These are phyloP conservation scores for Petaurus breviceps DNA, from an alignment of 2,113 vertebrate genomes.

Conservation along the genomic window DNA sequence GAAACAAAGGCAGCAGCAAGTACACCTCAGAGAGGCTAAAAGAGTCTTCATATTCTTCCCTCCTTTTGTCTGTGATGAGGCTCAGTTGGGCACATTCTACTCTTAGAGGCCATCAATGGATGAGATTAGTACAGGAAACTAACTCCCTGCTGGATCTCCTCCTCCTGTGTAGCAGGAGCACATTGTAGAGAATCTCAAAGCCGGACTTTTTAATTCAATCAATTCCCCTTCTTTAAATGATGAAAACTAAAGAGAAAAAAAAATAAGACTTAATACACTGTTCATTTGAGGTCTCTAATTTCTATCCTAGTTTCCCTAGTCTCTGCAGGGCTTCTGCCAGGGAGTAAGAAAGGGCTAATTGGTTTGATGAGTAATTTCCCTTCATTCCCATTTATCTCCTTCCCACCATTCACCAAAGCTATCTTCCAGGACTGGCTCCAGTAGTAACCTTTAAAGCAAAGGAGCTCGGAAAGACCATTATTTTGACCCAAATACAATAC, in stretches of 20 bases:
- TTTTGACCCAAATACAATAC: neutral
- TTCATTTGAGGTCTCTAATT: fast-evolving
- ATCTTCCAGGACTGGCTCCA: neutral
- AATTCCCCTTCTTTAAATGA: neutral
- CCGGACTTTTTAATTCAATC: neutral
- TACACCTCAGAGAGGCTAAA: neutral
- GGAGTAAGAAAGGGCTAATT: neutral
- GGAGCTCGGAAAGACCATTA: neutral
- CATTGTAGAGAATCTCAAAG: neutral
- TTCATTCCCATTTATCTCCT: neutral
- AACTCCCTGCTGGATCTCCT: neutral
- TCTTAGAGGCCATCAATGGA: neutral
- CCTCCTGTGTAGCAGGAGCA: fast-evolving
- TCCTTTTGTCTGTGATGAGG: neutral
- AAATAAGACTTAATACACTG: no score
- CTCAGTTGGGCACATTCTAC: neutral
- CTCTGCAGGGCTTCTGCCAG: neutral
- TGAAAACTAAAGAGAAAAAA: neutral
- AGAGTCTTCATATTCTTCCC: neutral
- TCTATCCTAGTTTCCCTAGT: neutral
- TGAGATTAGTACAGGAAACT: neutral
- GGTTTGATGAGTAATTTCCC: neutral
- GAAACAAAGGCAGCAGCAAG: neutral
- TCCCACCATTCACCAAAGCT: neutral
- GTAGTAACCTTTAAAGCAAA: neutral